phyloP scores from a whole-genome alignment of 92 coral and sea anemone genomes.

The Meandrina meandrites region DNA sequence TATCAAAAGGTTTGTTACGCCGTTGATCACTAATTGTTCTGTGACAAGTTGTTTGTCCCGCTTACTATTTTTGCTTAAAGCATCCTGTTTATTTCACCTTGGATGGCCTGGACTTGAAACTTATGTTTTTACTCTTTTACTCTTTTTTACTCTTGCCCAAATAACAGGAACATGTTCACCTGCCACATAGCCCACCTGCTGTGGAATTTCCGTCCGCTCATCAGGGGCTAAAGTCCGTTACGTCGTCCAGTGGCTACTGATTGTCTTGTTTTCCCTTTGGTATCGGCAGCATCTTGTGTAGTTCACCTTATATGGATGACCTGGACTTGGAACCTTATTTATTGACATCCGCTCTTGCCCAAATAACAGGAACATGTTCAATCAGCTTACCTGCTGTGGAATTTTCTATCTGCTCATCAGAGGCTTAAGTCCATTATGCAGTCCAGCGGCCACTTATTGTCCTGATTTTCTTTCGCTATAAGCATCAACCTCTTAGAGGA shows the following conservation, averaged over 20 bases:
- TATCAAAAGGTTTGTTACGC: no score
- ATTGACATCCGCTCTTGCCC: no score
- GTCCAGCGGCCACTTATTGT: not conserved
- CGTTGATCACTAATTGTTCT: not conserved
- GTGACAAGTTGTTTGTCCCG: not conserved
- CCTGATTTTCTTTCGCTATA: no score
- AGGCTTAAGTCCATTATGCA: not conserved
- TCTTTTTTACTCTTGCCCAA: no score
- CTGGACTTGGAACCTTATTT: no score
- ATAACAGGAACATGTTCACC: not conserved
- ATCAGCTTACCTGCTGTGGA: not conserved
- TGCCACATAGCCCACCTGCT: not conserved
- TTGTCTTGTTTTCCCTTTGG: no score
- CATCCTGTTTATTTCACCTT: not conserved
- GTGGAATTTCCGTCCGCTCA: not conserved
- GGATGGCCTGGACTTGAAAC: no score
- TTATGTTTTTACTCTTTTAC: no score
- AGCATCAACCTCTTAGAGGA: no score
- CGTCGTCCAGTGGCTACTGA: not conserved
- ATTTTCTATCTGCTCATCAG: not conserved
- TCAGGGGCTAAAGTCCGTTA: not conserved
- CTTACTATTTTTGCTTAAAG: not conserved
- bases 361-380: not conserved
- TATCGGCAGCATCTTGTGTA: no score
- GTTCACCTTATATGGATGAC: no score